These are phyloP conservation scores for Euzetes globulus DNA, from an alignment of 2,888 invertebrate species.

Conservation along the genomic window DNA sequence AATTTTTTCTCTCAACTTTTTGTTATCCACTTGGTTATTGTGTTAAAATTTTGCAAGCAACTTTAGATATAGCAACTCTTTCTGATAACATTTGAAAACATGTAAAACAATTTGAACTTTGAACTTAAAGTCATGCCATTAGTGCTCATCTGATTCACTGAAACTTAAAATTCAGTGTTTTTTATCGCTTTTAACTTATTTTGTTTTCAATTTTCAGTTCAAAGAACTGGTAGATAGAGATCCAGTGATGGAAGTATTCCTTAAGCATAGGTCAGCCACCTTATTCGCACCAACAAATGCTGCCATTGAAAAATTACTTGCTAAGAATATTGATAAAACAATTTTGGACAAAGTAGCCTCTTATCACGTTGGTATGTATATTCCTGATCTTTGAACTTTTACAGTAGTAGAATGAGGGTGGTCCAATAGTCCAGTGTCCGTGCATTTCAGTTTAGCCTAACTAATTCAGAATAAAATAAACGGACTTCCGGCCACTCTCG, in stretches of 20 bases:
- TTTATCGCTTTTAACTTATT: constrained; percentile 28
- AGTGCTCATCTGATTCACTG: no score
- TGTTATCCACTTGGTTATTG: no score
- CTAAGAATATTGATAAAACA: constrained; percentile 35
- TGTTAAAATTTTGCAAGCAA: no score
- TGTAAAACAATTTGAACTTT: neutral
- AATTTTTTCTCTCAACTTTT: no score
- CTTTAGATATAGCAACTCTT: no score
- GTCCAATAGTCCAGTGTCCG: no score
- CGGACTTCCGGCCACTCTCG: no score
- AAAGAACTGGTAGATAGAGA: constrained; percentile 64
- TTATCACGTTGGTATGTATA: constrained; percentile 73
- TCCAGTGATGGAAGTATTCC: constrained; percentile 49
- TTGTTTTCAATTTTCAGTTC: constrained; percentile 61
- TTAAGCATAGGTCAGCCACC: constrained; percentile 68
- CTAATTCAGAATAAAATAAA: no score
- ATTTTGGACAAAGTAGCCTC: constrained; percentile 60
- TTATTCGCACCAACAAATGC: constrained; percentile 80
- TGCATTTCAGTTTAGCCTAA: no score
- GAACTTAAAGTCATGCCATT: neutral
- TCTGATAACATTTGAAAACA: no score
- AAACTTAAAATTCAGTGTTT: neutral
- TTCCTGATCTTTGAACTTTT: no score
- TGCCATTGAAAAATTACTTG: constrained; percentile 55
- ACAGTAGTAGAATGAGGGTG: no score